These are phyloP conservation scores for Amphiprion ocellaris DNA, from an alignment of 2,113 vertebrate species.

Conservation along the genomic window DNA sequence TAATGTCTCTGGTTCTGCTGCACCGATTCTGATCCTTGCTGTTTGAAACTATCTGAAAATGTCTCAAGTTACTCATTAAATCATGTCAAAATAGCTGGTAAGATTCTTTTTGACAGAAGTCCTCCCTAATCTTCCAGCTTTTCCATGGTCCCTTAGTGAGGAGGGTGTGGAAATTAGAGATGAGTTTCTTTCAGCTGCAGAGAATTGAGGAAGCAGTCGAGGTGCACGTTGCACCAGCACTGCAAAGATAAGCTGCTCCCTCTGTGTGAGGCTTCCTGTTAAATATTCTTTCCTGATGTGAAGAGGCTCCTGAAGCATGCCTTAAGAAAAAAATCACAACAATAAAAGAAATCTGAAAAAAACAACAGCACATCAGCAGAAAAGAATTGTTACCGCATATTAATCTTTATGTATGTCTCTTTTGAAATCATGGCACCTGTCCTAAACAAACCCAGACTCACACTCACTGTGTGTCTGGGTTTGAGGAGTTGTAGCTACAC, in stretches of 20 bases:
- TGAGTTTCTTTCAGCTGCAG: neutral
- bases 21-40: too few relatives aligned
- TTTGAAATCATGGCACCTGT: slow-evolving; percentile 71
- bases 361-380: slow-evolving; percentile 28
- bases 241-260: neutral
- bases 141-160: too few relatives aligned
- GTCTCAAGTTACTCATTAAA: neutral
- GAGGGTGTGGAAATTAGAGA: neutral
- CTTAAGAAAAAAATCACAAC: slow-evolving; percentile 40
- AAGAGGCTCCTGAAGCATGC: slow-evolving; percentile 19
- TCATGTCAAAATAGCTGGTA: slow-evolving; percentile 16
- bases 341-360: slow-evolving; percentile 49
- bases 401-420: neutral
- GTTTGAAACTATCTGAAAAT: too few relatives aligned
- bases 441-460: slow-evolving; percentile 35
- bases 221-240: neutral
- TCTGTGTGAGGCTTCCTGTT: neutral
- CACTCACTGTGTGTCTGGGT: slow-evolving; percentile 7
- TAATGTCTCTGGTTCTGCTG: too few relatives aligned
- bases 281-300: neutral
- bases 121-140: too few relatives aligned
- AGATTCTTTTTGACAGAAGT: neutral
- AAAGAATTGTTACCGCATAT: neutral
- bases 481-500: slow-evolving; percentile 12
- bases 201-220: slow-evolving; percentile 3